A percentile compares a stretch with the other conserved stretches of the same genome.
These are phyloP conservation scores for Cremastinae sp. DNA, from an alignment of 2,888 invertebrate genomes.

Conservation along the genomic window DNA sequence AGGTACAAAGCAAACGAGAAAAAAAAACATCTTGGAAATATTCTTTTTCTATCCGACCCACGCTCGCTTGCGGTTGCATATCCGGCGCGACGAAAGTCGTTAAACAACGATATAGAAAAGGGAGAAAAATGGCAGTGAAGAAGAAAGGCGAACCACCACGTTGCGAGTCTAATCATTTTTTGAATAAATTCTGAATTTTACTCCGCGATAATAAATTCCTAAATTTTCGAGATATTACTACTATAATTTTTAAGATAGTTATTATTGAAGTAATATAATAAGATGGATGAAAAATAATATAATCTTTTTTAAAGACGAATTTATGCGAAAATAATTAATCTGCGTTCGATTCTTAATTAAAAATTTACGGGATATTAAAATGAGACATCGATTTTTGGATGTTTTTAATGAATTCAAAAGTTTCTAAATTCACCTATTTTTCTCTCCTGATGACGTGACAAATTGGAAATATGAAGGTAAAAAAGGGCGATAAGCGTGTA, in stretches of 20 bases:
- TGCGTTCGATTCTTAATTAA: slow-evolving; percentile 6
- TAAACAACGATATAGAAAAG: slow-evolving; percentile 23
- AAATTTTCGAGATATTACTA: too few species aligned
- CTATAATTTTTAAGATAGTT: too few species aligned
- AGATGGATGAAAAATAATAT: too few species aligned
- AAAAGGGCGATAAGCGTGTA: neutral
- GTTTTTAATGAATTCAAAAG: slow-evolving; percentile 24
- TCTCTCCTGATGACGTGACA: neutral
- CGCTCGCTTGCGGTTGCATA: slow-evolving; percentile 56
- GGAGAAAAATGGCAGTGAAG: slow-evolving; percentile 24
- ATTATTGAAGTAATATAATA: too few species aligned
- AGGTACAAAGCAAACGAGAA: slow-evolving; percentile 25
- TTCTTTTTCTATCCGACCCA: slow-evolving; percentile 51
- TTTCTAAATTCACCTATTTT: neutral
- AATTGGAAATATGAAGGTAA: slow-evolving; percentile 20
- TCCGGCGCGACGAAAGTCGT: slow-evolving; percentile 57
- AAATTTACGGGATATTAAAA: slow-evolving; percentile 2
- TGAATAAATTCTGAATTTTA: too few species aligned
- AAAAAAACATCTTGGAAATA: slow-evolving; percentile 20
- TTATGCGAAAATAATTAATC: slow-evolving; percentile 23
- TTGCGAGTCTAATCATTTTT: neutral
- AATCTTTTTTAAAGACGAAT: slow-evolving; percentile 17
- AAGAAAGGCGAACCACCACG: neutral
- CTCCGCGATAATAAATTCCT: too few species aligned
- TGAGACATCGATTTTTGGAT: slow-evolving; percentile 11